Conservation (phyloP, 1,140 invertebrate genomes). For the Phthorimaea operculella region DNA sequence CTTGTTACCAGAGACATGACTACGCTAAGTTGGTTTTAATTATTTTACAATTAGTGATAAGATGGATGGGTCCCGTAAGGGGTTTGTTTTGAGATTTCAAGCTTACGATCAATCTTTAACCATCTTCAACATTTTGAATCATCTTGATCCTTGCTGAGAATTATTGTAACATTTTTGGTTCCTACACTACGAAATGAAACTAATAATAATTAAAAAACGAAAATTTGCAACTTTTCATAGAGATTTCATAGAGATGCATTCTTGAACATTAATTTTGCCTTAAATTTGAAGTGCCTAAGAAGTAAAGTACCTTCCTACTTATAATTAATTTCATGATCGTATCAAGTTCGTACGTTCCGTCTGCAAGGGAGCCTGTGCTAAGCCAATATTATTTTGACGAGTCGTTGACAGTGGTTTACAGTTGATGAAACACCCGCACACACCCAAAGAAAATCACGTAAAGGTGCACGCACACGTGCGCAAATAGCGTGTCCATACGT, state of each 20-base stretch:
- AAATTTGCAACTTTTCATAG: no score
- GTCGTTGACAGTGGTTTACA: conserved; percentile 61
- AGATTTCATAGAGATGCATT: no score
- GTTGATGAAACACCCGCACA: conserved; percentile 50
- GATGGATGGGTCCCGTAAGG: conserved; percentile 26
- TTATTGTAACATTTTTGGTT: no score
- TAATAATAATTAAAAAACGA: no score
- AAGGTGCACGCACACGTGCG: conserved; percentile 27
- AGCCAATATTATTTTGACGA: conserved; percentile 63
- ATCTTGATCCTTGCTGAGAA: neutral
- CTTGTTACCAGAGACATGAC: conserved; percentile 17
- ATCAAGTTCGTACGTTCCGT: conserved; percentile 39
- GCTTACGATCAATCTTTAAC: conserved; percentile 18
- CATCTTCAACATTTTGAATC: neutral
- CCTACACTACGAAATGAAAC: no score
- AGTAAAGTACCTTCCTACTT: no score
- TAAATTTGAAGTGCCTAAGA: no score
- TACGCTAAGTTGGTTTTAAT: conserved; percentile 29
- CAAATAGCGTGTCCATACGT: conserved; percentile 17
- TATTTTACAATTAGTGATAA: conserved; percentile 33
- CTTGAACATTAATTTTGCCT: no score
- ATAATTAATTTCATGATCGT: conserved; percentile 40
- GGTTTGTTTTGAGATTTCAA: conserved; percentile 24
- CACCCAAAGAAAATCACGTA: conserved; percentile 16
- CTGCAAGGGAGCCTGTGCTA: conserved; percentile 36